Evolutionary conservation across 2,888 invertebrate species (phyloP), one percentile per base, ranked within the genome.

Genomic region (Sarcophaga subvicina): DNA sequence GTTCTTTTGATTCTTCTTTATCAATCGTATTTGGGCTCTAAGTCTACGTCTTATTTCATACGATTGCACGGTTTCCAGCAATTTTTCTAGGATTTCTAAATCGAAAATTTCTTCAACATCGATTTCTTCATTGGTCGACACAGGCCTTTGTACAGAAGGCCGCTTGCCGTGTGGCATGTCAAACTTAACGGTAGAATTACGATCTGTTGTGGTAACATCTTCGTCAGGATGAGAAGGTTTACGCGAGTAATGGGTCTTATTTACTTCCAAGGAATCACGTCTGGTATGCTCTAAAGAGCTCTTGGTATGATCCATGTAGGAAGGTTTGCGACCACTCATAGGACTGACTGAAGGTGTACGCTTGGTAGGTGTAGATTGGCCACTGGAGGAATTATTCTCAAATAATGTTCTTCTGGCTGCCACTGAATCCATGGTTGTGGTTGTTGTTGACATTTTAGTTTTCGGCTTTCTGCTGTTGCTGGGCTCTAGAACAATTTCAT

Each of bases 31-130:
- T 93, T 97, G 97, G 3, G 96, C 95, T 87, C 97, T 95, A 80
- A 97, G 96, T 89, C 96, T 95, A 87, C 97, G 95, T 89, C 97
- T 94, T 90, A 97, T 95, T 91, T 97, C 97, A 92, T 97, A 97
- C 87, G 96, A 96, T 79, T 95, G 95, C 83, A 96, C 96, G 90
- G 95, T 96, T 93, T 97, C 96, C 92, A 97, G 94, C 95, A 97
- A 95, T 93, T 95, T 95, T 93, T 97, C 97, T 83, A 97, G 94
- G 89, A 96, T 94, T 90, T 95, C 95, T 88, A 96, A 90, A 90
- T 97, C 96, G 89, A 95, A 96, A 88, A 97, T 96, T 89, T 96
- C 96, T 93, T 97, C 97, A 89, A 97, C 95, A 89, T 94, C 94
- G n/a, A 93, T 92, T 75, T 92, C 91, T 78, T 94, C 94, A 63